Evolutionary conservation across 1,140 invertebrate species (phyloP), one percentile per base, ranked within the genome.

Genomic region (Eriosoma lanigerum): DNA sequence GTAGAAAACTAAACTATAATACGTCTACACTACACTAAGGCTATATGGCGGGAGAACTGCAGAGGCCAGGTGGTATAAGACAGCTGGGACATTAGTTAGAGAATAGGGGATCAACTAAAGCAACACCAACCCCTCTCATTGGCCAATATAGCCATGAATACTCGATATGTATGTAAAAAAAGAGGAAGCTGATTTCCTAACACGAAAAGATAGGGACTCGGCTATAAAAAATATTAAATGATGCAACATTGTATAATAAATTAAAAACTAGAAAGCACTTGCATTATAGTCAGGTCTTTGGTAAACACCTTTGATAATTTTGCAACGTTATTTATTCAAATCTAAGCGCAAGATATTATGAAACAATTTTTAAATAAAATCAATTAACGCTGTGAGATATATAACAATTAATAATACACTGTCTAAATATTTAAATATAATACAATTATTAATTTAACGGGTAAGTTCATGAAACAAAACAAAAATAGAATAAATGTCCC

Each of bases 181-280:
- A 78, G 54, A 78, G 75, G 75, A 78, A 78, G 75, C 75, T 78
- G 75, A 78, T 78, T 78, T 78, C 75, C 75, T 78, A 78, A 78
- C 56, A 62, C 21, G 5, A 78, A 56, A 78, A 78, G 29, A 75
- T 58, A 75, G 56, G 75, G 56, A 56, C 44, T 62, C 32, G 24
- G 12, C 21, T 17, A 56, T 60, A 78, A 78, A 44, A 73, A 68
- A 56, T 76, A 60, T 44, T 46, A 58, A 78, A 17, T 78, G 75
- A 78, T 60, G 75, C 38, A 78, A 78, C 54, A 76, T 56, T 46
- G 54, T 19, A 76, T 58, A 73, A 73, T 73, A 76, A 38, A 44
- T 76, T 54, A 44, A 29, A 76, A 58, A 78, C 32, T 60, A 60
- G 56, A 78, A 58, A 60, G 58, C 38, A 60, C 75, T 78, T 60